These are phyloP conservation scores for Engraulis encrasicolus DNA, from an alignment of 2,113 vertebrate genomes.

Conservation along the genomic window DNA sequence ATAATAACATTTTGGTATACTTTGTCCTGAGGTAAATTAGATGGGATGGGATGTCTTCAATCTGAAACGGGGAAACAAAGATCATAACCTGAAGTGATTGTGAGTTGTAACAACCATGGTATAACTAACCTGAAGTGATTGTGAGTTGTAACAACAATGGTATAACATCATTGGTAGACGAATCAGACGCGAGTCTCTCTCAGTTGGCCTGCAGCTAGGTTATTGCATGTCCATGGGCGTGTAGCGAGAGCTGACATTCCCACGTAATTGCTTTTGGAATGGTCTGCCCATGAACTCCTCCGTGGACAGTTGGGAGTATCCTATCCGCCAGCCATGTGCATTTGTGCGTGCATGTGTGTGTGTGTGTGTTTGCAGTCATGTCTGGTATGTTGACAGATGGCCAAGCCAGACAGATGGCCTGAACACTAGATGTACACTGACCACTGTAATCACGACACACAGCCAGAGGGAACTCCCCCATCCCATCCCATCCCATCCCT, in stretches of 20 bases:
- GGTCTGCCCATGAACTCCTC: background rate
- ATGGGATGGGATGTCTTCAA: background rate
- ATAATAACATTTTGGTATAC: too few species aligned
- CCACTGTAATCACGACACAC: slow-evolving; percentile 6
- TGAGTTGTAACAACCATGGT: background rate
- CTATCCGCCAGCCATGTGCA: background rate
- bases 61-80: background rate
- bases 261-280: slow-evolving; percentile 1
- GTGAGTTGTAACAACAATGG: background rate
- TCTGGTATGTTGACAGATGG: slow-evolving; percentile 17
- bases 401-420: background rate
- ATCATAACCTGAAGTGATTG: background rate
- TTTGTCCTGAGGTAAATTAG: background rate
- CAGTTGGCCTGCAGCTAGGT: background rate
- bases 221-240: background rate
- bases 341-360: background rate
- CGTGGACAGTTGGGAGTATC: background rate
- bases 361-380: background rate
- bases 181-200: background rate
- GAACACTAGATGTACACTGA: background rate
- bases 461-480: background rate
- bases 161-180: background rate
- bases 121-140: too few species aligned
- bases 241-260: background rate
- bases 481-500: too few species aligned